Conservation (phyloP, 2,113 vertebrate genomes). For the Tetrax tetrax region DNA sequence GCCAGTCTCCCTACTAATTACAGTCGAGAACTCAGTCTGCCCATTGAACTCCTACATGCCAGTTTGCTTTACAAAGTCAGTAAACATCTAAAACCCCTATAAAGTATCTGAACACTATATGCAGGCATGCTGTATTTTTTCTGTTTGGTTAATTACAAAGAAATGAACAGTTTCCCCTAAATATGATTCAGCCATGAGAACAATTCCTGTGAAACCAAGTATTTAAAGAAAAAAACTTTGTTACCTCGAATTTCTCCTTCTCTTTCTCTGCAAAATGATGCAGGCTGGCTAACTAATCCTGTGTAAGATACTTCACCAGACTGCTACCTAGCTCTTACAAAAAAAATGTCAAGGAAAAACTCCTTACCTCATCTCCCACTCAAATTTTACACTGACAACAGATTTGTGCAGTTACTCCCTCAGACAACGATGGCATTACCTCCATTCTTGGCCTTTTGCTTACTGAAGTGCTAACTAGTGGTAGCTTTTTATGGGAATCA, state of each 20-base stretch:
- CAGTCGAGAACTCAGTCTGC: neutral
- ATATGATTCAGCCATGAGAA: neutral
- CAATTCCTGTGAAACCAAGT: neutral
- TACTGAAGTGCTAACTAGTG: neutral
- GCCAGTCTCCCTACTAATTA: constrained; percentile 45
- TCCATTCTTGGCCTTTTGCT: neutral
- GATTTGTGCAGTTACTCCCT: neutral
- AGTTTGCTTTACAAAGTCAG: neutral
- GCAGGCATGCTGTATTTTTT: neutral
- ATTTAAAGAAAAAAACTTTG: neutral
- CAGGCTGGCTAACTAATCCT: neutral
- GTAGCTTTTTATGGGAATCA: neutral
- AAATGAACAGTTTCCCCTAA: neutral
- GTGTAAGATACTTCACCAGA: neutral
- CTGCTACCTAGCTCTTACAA: neutral
- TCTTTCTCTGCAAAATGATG: neutral
- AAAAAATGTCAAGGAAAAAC: neutral
- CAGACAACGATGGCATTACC: neutral
- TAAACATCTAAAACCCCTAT: neutral
- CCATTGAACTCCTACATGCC: neutral
- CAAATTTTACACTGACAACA: neutral
- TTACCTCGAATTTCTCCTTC: neutral
- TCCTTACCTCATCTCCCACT: neutral
- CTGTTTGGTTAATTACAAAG: neutral
- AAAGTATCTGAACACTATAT: neutral